Evolutionary conservation across 2,797 vertebrate species (phyloP).

Genomic region (Sphenodon punctatus): DNA sequence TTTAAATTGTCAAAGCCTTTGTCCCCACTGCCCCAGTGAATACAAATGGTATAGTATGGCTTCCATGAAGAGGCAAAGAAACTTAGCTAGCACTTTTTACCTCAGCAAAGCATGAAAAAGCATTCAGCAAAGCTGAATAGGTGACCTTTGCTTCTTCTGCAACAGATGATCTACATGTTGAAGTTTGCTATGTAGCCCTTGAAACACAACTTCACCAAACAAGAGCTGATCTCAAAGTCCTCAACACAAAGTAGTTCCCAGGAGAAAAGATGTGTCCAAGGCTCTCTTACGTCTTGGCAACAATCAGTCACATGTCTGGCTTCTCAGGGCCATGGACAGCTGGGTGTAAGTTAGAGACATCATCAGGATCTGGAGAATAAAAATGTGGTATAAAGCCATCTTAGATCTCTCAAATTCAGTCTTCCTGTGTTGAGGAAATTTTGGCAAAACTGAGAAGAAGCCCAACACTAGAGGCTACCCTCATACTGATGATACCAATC

Average conservation of each 20-base stretch:
- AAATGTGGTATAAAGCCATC: fast-evolving
- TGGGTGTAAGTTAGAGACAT: fast-evolving
- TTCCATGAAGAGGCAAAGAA: neutral
- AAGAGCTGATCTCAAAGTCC: neutral
- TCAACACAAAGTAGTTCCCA: neutral
- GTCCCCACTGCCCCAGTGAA: too few relatives aligned
- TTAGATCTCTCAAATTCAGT: fast-evolving
- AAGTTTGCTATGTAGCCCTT: neutral
- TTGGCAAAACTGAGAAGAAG: neutral
- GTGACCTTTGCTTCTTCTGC: neutral
- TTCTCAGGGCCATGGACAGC: neutral
- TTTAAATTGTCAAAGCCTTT: slow-evolving; percentile 62
- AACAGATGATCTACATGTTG: neutral
- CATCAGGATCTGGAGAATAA: fast-evolving
- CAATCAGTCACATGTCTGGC: fast-evolving
- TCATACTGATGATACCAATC: neutral
- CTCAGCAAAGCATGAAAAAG: too few relatives aligned
- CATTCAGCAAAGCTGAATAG: too few relatives aligned
- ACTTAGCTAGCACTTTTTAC: fast-evolving
- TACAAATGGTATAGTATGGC: slow-evolving; percentile 19
- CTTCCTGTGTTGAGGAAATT: neutral
- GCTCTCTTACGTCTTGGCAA: neutral
- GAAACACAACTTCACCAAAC: neutral
- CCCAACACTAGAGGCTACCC: fast-evolving
- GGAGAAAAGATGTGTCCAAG: neutral